Conservation (phyloP, 2,113 vertebrate species). For the Glareola pratincola region DNA sequence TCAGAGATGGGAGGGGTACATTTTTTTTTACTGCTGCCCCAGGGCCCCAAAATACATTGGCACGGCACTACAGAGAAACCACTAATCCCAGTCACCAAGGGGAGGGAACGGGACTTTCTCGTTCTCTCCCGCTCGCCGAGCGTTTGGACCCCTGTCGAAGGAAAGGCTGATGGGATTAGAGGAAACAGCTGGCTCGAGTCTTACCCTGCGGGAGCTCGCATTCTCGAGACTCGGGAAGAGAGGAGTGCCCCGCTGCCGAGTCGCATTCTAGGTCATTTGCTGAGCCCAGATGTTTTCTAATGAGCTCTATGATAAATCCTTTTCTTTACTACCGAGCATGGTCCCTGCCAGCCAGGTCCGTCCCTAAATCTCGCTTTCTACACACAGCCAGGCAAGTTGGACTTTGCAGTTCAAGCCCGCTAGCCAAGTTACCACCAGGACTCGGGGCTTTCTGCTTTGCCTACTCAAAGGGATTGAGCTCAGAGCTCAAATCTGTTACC, state of each 20-base stretch:
- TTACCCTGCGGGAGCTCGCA: constrained; percentile 61
- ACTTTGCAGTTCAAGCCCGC: not conserved
- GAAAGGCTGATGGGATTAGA: constrained; percentile 66
- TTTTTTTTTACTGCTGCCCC: not conserved
- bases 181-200: constrained; percentile 72
- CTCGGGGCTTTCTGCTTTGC: not conserved
- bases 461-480: not conserved
- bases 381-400: not conserved
- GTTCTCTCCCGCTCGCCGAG: not conserved
- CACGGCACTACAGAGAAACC: constrained; percentile 16
- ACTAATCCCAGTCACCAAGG: not conserved
- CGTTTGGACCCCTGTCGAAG: constrained; percentile 43
- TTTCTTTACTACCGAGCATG: not conserved
- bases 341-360: constrained; percentile 25
- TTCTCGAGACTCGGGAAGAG: constrained; percentile 47
- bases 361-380: not conserved
- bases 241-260: constrained; percentile 59
- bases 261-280: constrained; percentile 70
- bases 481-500: not conserved
- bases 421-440: fast-evolving
- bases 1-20: not conserved
- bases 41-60: constrained; percentile 16
- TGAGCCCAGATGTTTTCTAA: constrained; percentile 76
- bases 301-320: constrained; percentile 46
- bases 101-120: not conserved